Conservation (phyloP, 2,113 vertebrate species). For the Prunella fulvescens region DNA sequence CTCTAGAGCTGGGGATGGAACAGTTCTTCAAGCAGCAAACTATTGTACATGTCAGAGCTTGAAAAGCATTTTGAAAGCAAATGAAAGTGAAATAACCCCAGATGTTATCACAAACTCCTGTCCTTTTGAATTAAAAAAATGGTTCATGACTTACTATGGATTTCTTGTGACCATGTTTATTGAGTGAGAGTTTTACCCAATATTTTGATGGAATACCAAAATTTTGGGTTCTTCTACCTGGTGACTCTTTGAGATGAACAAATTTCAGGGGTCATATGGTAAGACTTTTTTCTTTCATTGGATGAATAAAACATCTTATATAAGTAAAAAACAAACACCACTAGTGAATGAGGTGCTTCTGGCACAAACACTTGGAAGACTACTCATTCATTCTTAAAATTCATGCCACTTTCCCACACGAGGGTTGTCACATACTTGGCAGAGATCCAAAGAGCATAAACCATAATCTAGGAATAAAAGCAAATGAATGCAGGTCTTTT, state of each 20-base stretch:
- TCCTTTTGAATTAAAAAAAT: background rate
- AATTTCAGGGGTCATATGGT: background rate
- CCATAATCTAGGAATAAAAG: slow-evolving; percentile 33
- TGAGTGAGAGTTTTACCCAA: background rate
- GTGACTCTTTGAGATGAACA: background rate
- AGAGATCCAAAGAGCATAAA: slow-evolving; percentile 28
- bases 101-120: background rate
- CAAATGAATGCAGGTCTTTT: slow-evolving; percentile 15
- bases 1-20: background rate
- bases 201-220: background rate
- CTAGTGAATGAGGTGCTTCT: slow-evolving; percentile 48
- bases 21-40: background rate
- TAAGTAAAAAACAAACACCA: slow-evolving; percentile 22
- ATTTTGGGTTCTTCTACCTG: background rate
- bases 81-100: background rate
- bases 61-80: slow-evolving; percentile 5
- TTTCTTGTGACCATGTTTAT: background rate
- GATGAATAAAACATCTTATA: background rate
- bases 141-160: background rate
- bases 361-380: slow-evolving; percentile 32
- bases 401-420: slow-evolving; percentile 57
- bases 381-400: slow-evolving; percentile 62
- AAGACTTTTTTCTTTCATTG: background rate
- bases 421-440: slow-evolving; percentile 47
- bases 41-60: background rate